These are phyloP conservation scores for Pyrochroa serraticornis DNA, from an alignment of 2,888 invertebrate genomes.

Conservation along the genomic window DNA sequence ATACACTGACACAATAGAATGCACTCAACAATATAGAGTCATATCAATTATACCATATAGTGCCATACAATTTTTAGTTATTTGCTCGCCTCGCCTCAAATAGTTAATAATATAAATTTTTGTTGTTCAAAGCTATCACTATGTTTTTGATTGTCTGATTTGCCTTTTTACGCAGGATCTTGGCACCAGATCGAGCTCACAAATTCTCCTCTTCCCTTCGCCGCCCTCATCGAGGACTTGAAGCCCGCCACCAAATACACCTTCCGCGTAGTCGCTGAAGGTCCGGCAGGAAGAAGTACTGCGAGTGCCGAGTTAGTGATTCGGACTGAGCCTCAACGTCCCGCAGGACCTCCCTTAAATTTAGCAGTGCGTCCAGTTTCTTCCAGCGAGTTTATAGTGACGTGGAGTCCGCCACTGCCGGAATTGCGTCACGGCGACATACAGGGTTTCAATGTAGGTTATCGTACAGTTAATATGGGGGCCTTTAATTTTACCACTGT, in stretches of 20 bases:
- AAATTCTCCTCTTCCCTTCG: conserved; percentile 67
- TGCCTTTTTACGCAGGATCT: conserved; percentile 54
- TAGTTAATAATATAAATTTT: no score
- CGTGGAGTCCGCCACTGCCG: conserved; percentile 74
- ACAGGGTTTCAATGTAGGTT: conserved; percentile 76
- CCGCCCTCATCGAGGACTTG: conserved; percentile 69
- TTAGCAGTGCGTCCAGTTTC: conserved; percentile 72
- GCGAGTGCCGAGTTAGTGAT: conserved; percentile 69
- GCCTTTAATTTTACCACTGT: conserved; percentile 73
- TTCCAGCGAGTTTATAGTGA: conserved; percentile 74
- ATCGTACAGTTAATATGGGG: conserved; percentile 62
- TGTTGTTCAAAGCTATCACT: no score
- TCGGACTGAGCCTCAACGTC: conserved; percentile 72
- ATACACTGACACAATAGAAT: no score
- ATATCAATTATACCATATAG: no score
- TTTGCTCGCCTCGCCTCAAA: no score
- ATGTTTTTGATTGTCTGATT: no score
- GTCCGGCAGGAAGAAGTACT: conserved; percentile 72
- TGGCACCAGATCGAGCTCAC: conserved; percentile 72
- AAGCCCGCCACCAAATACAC: conserved; percentile 75
- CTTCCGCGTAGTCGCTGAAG: conserved; percentile 75
- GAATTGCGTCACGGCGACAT: conserved; percentile 77
- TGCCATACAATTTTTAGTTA: no score
- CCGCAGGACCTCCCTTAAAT: conserved; percentile 72
- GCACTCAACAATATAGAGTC: no score